Conservation (phyloP, 2,113 vertebrate species). For the Glareola pratincola region DNA sequence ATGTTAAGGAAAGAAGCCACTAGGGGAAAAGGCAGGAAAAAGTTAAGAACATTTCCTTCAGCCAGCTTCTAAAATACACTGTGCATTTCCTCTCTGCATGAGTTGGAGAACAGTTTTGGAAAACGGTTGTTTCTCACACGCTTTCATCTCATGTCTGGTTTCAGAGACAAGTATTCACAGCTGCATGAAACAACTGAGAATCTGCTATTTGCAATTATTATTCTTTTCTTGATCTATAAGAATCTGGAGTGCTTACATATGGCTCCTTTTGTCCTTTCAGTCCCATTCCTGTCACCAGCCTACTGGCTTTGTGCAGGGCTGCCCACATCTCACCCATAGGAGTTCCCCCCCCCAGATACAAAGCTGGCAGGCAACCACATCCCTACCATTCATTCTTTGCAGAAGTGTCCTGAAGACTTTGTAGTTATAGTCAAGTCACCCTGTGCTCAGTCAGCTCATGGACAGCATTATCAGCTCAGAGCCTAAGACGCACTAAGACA, state of each 20-base stretch:
- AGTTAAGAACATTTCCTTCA: slow-evolving; percentile 47
- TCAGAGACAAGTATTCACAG: slow-evolving; percentile 27
- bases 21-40: slow-evolving; percentile 43
- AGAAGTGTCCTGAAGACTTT: background rate
- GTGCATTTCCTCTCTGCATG: background rate
- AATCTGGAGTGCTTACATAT: background rate
- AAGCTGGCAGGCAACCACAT: background rate
- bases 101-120: slow-evolving; percentile 24
- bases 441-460: background rate
- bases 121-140: background rate
- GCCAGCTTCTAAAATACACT: slow-evolving; percentile 42
- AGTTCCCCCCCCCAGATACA: background rate
- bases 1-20: slow-evolving; percentile 45
- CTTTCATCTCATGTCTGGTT: background rate
- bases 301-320: background rate
- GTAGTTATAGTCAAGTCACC: background rate
- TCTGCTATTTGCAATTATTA: background rate
- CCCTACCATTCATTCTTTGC: background rate
- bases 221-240: background rate
- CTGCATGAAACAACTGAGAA: slow-evolving; percentile 10
- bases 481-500: background rate
- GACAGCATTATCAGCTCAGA: background rate
- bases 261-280: background rate
- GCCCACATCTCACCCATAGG: background rate
- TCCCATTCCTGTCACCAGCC: background rate